Conservation (phyloP, 2,113 vertebrate species). For the Thinocorus orbignyianus region DNA sequence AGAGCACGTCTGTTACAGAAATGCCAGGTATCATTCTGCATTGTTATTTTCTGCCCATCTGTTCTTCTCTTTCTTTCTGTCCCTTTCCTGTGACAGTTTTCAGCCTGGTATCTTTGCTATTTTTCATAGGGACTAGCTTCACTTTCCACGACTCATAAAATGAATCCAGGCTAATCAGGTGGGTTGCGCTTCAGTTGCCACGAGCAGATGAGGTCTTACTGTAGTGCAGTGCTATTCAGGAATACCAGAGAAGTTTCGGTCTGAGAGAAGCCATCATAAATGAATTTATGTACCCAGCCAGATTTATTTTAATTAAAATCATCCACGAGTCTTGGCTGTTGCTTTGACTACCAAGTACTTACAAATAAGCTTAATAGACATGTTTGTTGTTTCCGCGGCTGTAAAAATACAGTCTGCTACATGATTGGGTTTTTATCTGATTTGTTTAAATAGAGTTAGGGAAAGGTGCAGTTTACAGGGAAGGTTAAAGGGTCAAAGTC, state of each 20-base stretch:
- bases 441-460: constrained; percentile 78
- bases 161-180: not conserved
- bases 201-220: not conserved
- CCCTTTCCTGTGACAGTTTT: not conserved
- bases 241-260: constrained; percentile 11
- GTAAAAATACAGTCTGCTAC: constrained; percentile 54
- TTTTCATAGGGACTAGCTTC: not conserved
- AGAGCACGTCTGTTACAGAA: not conserved
- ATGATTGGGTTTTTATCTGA: constrained; percentile 63
- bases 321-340: constrained; percentile 53
- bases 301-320: constrained; percentile 75
- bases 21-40: not conserved
- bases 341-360: constrained; percentile 60
- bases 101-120: not conserved
- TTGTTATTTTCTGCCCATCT: not conserved
- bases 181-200: not conserved
- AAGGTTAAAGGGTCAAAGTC: constrained; percentile 68
- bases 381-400: constrained; percentile 57
- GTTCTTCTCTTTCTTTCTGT: not conserved
- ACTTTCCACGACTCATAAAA: not conserved
- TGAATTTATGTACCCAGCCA: constrained; percentile 47
- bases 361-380: constrained; percentile 71
- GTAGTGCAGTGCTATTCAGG: not conserved
- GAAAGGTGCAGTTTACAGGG: constrained; percentile 52
- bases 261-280: not conserved